These are phyloP conservation scores for Netta rufina DNA, from an alignment of 2,797 vertebrate species.

Conservation along the genomic window DNA sequence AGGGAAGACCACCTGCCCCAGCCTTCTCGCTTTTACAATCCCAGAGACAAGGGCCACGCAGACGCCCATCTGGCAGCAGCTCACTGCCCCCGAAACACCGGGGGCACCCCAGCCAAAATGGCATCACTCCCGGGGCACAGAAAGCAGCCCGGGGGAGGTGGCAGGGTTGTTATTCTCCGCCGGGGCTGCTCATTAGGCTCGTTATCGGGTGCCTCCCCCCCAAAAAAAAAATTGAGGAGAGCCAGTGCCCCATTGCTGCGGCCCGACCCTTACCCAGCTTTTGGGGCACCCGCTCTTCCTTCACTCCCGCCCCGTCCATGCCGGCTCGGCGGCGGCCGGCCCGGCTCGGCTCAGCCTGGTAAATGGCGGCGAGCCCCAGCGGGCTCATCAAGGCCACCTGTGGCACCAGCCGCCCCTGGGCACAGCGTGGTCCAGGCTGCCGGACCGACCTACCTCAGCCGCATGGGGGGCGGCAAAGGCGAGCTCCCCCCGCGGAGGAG, in stretches of 20 bases:
- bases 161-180: neutral
- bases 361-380: neutral
- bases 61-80: too few species aligned
- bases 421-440: neutral
- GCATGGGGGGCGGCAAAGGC: too few species aligned
- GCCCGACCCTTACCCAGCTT: neutral
- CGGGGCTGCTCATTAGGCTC: neutral
- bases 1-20: accelerated
- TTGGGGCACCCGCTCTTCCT: neutral
- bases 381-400: slow-evolving; percentile 44
- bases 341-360: neutral
- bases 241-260: accelerated
- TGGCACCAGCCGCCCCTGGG: accelerated
- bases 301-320: neutral
- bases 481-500: neutral
- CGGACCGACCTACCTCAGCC: neutral
- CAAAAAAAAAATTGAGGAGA: neutral
- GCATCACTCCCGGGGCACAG: too few species aligned
- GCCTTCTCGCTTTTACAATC: accelerated
- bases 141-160: accelerated
- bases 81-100: accelerated
- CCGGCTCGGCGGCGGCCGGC: accelerated
- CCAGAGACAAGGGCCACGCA: accelerated
- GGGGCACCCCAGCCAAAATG: accelerated
- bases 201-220: neutral